A percentile compares a stretch with the other conserved stretches of the same genome.
phyloP scores from a whole-genome alignment of 2,113 vertebrate genomes.

The Glareola pratincola region DNA sequence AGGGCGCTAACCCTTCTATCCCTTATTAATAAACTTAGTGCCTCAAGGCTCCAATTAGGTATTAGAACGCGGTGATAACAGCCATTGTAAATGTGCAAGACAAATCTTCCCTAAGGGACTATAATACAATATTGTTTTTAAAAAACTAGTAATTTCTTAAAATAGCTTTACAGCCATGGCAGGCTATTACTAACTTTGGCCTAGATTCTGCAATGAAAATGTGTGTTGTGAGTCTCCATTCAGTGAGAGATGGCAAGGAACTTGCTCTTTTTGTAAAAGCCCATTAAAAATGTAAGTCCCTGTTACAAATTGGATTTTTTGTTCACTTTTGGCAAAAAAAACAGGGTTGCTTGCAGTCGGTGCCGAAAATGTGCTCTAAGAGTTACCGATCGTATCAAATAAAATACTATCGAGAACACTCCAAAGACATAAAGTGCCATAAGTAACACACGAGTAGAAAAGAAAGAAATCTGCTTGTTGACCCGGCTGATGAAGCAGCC shows the following conservation, averaged over 20 bases:
- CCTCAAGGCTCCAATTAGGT: neutral
- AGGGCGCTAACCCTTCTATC: neutral
- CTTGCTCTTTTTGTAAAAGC: neutral
- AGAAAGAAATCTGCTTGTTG: neutral
- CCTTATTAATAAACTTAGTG: neutral
- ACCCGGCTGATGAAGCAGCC: neutral
- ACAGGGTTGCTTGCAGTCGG: neutral
- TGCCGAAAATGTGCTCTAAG: neutral
- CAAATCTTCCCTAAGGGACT: conserved; percentile 11
- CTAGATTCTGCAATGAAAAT: neutral
- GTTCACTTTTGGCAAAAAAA: neutral
- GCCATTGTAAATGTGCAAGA: neutral
- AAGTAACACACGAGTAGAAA: neutral
- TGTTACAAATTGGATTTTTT: neutral
- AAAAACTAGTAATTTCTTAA: neutral
- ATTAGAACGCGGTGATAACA: neutral
- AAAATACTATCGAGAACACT: neutral
- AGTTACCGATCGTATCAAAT: neutral
- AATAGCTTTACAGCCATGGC: neutral
- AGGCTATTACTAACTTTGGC: conserved; percentile 3
- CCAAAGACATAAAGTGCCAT: neutral
- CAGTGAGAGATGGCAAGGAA: neutral
- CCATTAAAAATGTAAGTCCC: neutral
- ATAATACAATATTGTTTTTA: neutral
- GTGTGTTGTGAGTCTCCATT: fast-evolving